Evolutionary conservation across 2,797 vertebrate species (phyloP).

Genomic region (Microctenopoma steveboyesi): DNA sequence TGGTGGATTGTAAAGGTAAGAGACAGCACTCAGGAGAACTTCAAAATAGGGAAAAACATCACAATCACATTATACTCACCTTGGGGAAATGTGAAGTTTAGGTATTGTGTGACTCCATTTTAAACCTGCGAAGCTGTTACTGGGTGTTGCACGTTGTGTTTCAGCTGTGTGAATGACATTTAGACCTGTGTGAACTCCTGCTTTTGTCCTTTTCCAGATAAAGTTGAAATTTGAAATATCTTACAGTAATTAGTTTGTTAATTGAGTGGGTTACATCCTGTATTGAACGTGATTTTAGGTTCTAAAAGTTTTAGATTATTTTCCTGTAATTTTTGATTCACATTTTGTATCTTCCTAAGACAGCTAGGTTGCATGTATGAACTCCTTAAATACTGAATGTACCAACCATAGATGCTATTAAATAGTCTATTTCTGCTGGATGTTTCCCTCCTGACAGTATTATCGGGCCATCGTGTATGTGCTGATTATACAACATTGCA

Average conservation of each 20-base stretch:
- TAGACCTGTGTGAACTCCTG: slow-evolving; percentile 68
- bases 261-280: slow-evolving; percentile 14
- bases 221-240: neutral
- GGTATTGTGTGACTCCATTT: slow-evolving; percentile 15
- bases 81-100: neutral
- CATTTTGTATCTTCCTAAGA: slow-evolving; percentile 46
- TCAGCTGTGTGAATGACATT: slow-evolving; percentile 21
- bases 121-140: slow-evolving; percentile 18
- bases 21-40: slow-evolving; percentile 35
- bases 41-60: neutral
- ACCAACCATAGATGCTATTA: slow-evolving; percentile 65
- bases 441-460: slow-evolving; percentile 23
- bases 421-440: slow-evolving; percentile 31
- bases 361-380: slow-evolving; percentile 37
- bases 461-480: slow-evolving; percentile 5
- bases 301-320: slow-evolving; percentile 27
- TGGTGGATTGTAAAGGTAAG: slow-evolving; percentile 16
- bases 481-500: neutral
- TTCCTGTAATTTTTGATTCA: slow-evolving; percentile 14
- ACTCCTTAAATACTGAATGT: slow-evolving; percentile 73
- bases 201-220: slow-evolving; percentile 50
- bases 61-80: neutral
- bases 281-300: slow-evolving; percentile 37
- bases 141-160: slow-evolving; percentile 31
- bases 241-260: slow-evolving; percentile 14